These are phyloP conservation scores for Crocallis elinguaria DNA, from an alignment of 2,888 invertebrate genomes.

Conservation along the genomic window DNA sequence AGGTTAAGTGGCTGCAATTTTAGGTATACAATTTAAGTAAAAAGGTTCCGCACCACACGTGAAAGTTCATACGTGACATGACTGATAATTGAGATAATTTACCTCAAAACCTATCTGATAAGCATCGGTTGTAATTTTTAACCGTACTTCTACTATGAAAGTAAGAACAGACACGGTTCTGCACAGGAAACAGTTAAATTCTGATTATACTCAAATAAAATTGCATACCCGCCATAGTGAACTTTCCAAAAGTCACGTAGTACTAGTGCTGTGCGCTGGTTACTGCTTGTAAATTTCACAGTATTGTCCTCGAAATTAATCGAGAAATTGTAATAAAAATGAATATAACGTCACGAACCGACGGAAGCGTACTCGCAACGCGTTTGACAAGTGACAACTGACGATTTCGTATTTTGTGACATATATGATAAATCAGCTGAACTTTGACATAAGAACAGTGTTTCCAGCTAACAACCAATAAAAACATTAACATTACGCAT, in stretches of 20 bases:
- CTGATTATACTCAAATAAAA: constrained; percentile 22
- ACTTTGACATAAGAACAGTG: no score
- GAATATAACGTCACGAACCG: constrained; percentile 13
- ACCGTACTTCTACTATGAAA: neutral
- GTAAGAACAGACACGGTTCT: neutral
- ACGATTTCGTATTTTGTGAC: neutral
- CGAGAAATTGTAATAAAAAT: constrained; percentile 18
- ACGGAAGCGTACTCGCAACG: constrained; percentile 24
- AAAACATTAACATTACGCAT: no score
- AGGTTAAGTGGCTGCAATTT: constrained; percentile 11
- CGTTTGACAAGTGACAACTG: constrained; percentile 21
- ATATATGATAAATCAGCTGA: neutral
- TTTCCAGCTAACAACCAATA: no score
- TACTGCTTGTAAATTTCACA: no score
- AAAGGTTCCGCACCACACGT: constrained; percentile 5
- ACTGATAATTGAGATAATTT: constrained; percentile 5
- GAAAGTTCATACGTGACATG: neutral
- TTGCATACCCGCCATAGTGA: constrained; percentile 67
- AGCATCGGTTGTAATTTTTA: neutral
- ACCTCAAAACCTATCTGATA: constrained; percentile 2
- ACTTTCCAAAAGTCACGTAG: constrained; percentile 38
- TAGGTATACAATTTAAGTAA: constrained; percentile 17
- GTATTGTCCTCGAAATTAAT: constrained; percentile 26
- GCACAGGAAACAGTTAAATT: neutral
- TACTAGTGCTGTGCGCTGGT: constrained; percentile 15